Conservation (phyloP, 2,113 vertebrate genomes). For the Odontesthes bonariensis region DNA sequence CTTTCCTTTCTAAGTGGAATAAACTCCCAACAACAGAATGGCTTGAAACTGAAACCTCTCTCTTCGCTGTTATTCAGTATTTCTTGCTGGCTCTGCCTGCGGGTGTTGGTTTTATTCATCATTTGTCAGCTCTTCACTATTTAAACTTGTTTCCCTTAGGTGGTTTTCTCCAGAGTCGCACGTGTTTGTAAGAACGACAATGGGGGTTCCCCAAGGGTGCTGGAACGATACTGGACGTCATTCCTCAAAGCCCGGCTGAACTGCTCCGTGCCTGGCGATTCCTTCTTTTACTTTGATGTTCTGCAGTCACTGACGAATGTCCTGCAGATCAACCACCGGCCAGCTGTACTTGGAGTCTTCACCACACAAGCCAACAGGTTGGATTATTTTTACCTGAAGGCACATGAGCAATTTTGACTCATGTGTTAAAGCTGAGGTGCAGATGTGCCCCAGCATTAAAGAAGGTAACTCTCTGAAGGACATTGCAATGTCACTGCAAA, state of each 20-base stretch:
- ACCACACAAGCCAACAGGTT: slow-evolving; percentile 95
- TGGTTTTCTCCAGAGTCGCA: slow-evolving; percentile 93
- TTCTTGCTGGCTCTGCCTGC: not conserved
- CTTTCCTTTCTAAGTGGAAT: not conserved
- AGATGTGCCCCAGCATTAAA: too few species aligned
- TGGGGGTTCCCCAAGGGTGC: slow-evolving; percentile 92
- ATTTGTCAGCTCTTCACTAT: not conserved
- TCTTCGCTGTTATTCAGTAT: not conserved
- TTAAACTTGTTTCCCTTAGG: slow-evolving; percentile 74
- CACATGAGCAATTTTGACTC: too few species aligned
- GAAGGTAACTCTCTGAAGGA: too few species aligned
- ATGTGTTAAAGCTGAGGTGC: too few species aligned
- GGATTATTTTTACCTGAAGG: not conserved
- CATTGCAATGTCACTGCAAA: too few species aligned
- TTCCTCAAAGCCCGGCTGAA: slow-evolving; percentile 96
- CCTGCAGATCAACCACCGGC: slow-evolving; percentile 85
- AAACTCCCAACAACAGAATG: not conserved
- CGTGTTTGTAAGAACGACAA: slow-evolving; percentile 95
- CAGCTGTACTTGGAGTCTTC: slow-evolving; percentile 91
- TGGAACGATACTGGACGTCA: slow-evolving; percentile 96
- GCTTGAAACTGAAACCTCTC: not conserved
- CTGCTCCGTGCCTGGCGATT: slow-evolving; percentile 92
- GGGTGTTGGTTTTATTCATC: not conserved
- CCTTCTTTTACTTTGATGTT: slow-evolving; percentile 94
- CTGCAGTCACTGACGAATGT: slow-evolving; percentile 90